Evolutionary conservation across 2,797 vertebrate species (phyloP).

Genomic region (Heteromormyrus szaboi): DNA sequence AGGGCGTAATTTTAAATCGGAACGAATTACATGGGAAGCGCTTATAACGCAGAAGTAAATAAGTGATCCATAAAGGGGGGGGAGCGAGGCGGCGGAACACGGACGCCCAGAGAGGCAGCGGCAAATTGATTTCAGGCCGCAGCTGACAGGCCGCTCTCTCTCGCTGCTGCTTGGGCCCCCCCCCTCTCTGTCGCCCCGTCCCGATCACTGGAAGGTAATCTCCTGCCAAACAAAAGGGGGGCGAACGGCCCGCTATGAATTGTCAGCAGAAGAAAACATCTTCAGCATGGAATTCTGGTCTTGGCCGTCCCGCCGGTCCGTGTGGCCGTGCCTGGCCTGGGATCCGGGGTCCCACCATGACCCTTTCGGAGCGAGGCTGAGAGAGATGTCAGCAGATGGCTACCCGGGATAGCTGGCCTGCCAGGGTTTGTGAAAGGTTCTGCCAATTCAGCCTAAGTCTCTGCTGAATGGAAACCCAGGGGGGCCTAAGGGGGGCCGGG

Average conservation of each 20-base stretch:
- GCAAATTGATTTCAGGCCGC: conserved; percentile 66
- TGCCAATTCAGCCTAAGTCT: conserved; percentile 89
- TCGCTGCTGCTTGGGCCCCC: conserved; percentile 56
- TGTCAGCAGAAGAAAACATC: conserved; percentile 47
- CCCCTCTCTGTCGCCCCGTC: conserved; percentile 54
- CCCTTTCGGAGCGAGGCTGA: conserved; percentile 38
- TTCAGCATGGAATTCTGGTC: conserved; percentile 69
- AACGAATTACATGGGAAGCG: neutral
- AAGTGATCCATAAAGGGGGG: conserved; percentile 65
- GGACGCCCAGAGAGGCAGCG: conserved; percentile 59
- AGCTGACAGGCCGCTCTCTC: conserved; percentile 47
- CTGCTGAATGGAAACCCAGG: conserved; percentile 78
- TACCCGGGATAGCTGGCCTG: conserved; percentile 78
- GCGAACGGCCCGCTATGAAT: conserved; percentile 65
- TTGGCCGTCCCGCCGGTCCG: conserved; percentile 58
- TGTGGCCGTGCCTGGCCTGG: conserved; percentile 71
- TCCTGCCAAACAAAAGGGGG: conserved; percentile 56
- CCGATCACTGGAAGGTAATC: conserved; percentile 70
- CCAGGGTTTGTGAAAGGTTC: conserved; percentile 79
- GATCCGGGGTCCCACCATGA: neutral
- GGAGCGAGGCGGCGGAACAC: conserved; percentile 48
- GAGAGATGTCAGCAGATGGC: conserved; percentile 73
- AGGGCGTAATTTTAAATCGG: neutral
- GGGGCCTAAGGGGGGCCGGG: conserved; percentile 69
- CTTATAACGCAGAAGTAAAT: conserved; percentile 54